A percentile compares a stretch with the other conserved stretches of the same genome.
Evolutionary conservation across 1,140 invertebrate species (phyloP).

Genomic region (Cardiocondyla obscurior): DNA sequence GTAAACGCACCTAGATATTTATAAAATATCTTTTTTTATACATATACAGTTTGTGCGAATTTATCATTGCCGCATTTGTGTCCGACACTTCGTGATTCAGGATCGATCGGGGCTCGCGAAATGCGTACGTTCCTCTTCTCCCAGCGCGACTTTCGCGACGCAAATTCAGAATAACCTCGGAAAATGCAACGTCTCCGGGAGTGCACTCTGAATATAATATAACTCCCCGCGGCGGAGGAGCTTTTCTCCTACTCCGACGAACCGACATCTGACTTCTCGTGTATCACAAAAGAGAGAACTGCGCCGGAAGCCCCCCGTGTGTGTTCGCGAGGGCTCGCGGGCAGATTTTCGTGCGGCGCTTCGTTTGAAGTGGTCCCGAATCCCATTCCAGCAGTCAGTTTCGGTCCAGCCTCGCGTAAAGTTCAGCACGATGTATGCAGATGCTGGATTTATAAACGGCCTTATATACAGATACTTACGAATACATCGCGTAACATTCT

Average conservation of each 20-base stretch:
- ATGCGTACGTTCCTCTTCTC: constrained; percentile 8
- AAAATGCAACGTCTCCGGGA: constrained; percentile 45
- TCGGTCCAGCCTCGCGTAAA: constrained; percentile 63
- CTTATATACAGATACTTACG: constrained; percentile 8
- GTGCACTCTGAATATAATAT: constrained; percentile 55
- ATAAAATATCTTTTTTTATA: not conserved
- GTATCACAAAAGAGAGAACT: constrained; percentile 61
- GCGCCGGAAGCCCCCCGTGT: constrained; percentile 47
- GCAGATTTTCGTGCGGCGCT: constrained; percentile 43
- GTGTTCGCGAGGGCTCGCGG: constrained; percentile 30
- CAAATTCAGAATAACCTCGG: constrained; percentile 52
- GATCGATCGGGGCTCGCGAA: constrained; percentile 20
- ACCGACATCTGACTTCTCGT: constrained; percentile 54
- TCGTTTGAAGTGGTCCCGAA: constrained; percentile 55
- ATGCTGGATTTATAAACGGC: constrained; percentile 31
- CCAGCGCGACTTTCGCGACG: constrained; percentile 18
- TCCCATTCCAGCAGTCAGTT: constrained; percentile 41
- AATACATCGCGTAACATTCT: constrained; percentile 13
- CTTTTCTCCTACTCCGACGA: constrained; percentile 45
- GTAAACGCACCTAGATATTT: not conserved
- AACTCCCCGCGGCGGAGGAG: constrained; percentile 41
- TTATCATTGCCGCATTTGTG: not conserved
- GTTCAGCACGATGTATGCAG: constrained; percentile 58
- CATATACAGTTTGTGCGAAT: not conserved
- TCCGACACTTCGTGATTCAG: not conserved